Conservation (phyloP, 2,113 vertebrate species). For the Oryzias curvinotus region DNA sequence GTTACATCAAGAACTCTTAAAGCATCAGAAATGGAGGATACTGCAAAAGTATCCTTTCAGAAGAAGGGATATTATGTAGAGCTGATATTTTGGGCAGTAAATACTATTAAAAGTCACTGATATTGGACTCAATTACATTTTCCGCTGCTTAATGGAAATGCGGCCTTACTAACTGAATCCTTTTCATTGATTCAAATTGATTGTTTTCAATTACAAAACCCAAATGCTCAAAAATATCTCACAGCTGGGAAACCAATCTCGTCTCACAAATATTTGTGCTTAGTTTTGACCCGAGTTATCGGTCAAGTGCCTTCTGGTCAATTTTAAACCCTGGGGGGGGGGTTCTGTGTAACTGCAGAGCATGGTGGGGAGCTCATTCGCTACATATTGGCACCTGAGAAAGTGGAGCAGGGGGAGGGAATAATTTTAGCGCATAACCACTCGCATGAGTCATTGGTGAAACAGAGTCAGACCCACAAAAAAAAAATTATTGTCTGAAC, state of each 20-base stretch:
- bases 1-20: conserved; percentile 45
- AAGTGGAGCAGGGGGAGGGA: conserved; percentile 19
- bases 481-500: neutral
- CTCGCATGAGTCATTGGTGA: conserved; percentile 47
- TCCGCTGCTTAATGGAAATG: too few species aligned
- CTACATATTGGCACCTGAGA: too few species aligned
- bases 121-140: too few species aligned
- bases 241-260: neutral
- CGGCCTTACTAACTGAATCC: too few species aligned
- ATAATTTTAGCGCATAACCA: conserved; percentile 62
- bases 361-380: too few species aligned
- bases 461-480: conserved; percentile 19
- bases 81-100: too few species aligned
- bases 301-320: neutral
- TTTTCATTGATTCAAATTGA: too few species aligned
- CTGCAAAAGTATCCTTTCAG: too few species aligned
- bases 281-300: neutral
- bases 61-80: too few species aligned
- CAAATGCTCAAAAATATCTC: neutral
- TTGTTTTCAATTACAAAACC: too few species aligned
- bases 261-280: neutral
- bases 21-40: conserved; percentile 24
- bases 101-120: too few species aligned
- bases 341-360: too few species aligned
- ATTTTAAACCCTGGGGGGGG: neutral